Evolutionary conservation across 2,113 vertebrate species (phyloP), one percentile per base, ranked within the genome.

Genomic region (Pterophyllum scalare): DNA sequence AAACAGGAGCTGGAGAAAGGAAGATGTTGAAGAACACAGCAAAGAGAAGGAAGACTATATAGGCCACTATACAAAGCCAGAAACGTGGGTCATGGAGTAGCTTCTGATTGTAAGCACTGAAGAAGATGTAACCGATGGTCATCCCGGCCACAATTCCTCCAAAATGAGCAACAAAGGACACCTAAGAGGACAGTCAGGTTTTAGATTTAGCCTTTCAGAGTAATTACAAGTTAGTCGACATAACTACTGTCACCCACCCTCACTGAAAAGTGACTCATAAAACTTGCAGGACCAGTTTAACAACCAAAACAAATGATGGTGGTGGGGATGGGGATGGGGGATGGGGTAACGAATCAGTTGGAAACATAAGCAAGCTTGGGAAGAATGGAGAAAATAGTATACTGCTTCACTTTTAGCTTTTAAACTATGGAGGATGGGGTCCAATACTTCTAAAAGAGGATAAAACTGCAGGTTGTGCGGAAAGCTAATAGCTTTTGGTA

Each of bases 101-200:
- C 54, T 96, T 96, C 81, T 94, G 86, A 91, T 97, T 94, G 92
- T 97, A 98, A 79, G 89, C 96, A 75, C 96, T 98, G 89, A 98
- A 98, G 91, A 98, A 97, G 13, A 97, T 96, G 57, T 97, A 98
- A 61, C 97, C 97, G 17, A 98, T 88, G 43, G 97, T 97, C 97
- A 98, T 97, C n/a, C 97, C 97, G 6, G 97, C 97, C 38, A 96
- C 89, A 17, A 96, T 96, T 0, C 97, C 97, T 7, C 95, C 97
- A 31, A 98, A 95, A 84, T 98, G 97, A 84, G 97, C 97, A 77
- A 97, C 97, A 76, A 98, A 98, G 31, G 97, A 98, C 56, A 98
- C 97, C 97, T 98, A 64, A 75, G 77, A 76, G 64, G 46, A 77
- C 7, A 28, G 40, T 26, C 9, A 61, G 59, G 38, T 60, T 61